Evolutionary conservation across 2,113 vertebrate species (phyloP).

Genomic region (Tapirus terrestris): DNA sequence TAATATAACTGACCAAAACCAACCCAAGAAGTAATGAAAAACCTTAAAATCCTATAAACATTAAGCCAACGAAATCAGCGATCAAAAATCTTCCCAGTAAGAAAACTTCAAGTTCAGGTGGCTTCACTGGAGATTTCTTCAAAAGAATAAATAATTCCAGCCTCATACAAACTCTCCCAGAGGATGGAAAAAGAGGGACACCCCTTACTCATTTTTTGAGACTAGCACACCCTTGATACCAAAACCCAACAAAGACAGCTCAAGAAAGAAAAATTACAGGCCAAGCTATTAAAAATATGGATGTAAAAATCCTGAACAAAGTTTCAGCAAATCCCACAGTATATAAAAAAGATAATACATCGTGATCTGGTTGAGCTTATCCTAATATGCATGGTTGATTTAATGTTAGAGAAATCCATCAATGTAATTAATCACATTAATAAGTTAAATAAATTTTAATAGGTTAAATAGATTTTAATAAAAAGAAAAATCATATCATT

Average conservation of each 20-base stretch:
- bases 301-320: neutral
- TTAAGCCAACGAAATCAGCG: neutral
- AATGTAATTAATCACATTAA: neutral
- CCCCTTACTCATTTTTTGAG: neutral
- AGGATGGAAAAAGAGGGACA: neutral
- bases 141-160: neutral
- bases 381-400: neutral
- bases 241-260: neutral
- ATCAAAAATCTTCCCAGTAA: neutral
- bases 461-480: neutral
- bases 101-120: neutral
- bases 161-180: neutral
- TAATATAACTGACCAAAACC: neutral
- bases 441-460: neutral
- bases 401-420: neutral
- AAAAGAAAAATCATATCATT: neutral
- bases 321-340: neutral
- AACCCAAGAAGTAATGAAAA: neutral
- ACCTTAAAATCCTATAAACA: neutral
- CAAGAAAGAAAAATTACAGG: neutral
- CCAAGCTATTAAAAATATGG: neutral
- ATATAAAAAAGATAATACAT: neutral
- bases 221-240: neutral
- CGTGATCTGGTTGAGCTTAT: neutral
- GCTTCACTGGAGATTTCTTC: constrained; percentile 31